Evolutionary conservation across 2,888 invertebrate species (phyloP), one percentile per base, ranked within the genome.

Genomic region (Eupithecia inturbata): DNA sequence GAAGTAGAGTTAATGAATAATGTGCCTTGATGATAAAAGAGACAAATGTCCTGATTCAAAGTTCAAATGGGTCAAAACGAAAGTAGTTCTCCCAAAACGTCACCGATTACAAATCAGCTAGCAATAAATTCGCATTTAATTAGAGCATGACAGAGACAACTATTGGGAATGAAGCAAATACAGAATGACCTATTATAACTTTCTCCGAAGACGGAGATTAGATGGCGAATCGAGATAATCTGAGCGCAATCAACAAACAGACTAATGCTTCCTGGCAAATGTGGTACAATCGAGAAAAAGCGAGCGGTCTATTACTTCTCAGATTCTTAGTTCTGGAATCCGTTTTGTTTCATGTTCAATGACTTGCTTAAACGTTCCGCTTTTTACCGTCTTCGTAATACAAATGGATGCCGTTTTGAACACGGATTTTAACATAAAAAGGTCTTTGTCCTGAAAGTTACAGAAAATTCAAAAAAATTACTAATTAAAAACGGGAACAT

Each of bases 161-260:
- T 73, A 75, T 78, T 78, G 75, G 76, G 72, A 76, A 76, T 73
- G 68, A 67, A 78, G 79, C 73, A 78, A 76, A 73, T 77, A 76
- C 75, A 74, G 75, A 74, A 81, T 83, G 85, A 82, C 82, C 80
- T 78, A 77, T 77, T 76, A 78, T 75, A 87, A 89, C 92, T 93
- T 93, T 93, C 93, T 89, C 91, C 83, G 80, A 84, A 88, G 85
- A 84, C 81, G 80, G 82, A 89, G 89, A 91, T 92, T 87, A 86
- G 86, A 90, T 91, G 85, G 82, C 89, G 89, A 89, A 89, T 88
- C 74, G 67, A 77, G 80, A 79, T 80, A 78, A 89, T 87, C 86
- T 82, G 83, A 89, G 85, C 86, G 87, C 89, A 91, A 93, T 91
- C 89, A 87, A 88, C 89, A 86, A 85, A 85, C 86, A 84, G 71